These are phyloP conservation scores for Thecocarcelia acutangulata DNA, from an alignment of 2,888 invertebrate genomes.

Conservation along the genomic window DNA sequence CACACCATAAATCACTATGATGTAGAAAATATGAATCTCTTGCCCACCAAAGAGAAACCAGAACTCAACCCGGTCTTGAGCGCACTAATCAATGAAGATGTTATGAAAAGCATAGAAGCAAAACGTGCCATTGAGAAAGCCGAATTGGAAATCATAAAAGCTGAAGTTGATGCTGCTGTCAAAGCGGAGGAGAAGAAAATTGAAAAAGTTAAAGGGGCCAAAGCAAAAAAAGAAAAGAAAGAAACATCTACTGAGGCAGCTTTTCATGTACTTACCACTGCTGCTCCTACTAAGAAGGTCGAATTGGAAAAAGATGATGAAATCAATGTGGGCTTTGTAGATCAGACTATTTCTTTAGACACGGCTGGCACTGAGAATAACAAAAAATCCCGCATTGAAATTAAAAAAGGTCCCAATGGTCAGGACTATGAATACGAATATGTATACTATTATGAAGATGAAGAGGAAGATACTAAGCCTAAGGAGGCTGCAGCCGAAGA, in stretches of 20 bases:
- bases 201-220: conserved; percentile 27
- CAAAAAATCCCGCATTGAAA: conserved; percentile 88
- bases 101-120: conserved; percentile 83
- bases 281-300: conserved; percentile 70
- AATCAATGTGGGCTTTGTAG: conserved; percentile 78
- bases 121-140: conserved; percentile 80
- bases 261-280: conserved; percentile 74
- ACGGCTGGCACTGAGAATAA: conserved; percentile 87
- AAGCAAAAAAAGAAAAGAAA: conserved; percentile 22
- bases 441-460: conserved; percentile 94
- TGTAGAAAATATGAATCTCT: conserved; percentile 75
- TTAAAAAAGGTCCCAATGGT: conserved; percentile 93
- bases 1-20: conserved; percentile 75
- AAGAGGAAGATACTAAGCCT: conserved; percentile 83
- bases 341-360: conserved; percentile 83
- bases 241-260: conserved; percentile 71
- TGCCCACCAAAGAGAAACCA: conserved; percentile 81
- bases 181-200: conserved; percentile 60
- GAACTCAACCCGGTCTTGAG: conserved; percentile 81
- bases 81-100: conserved; percentile 82
- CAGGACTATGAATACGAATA: conserved; percentile 96
- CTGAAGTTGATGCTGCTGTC: conserved; percentile 72
- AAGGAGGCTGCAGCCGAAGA: conserved; percentile 79
- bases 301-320: conserved; percentile 74
- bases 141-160: conserved; percentile 75